Base-by-base conservation (phyloP, 2,797 vertebrate species). In the Vespertilio murinus region DNA sequence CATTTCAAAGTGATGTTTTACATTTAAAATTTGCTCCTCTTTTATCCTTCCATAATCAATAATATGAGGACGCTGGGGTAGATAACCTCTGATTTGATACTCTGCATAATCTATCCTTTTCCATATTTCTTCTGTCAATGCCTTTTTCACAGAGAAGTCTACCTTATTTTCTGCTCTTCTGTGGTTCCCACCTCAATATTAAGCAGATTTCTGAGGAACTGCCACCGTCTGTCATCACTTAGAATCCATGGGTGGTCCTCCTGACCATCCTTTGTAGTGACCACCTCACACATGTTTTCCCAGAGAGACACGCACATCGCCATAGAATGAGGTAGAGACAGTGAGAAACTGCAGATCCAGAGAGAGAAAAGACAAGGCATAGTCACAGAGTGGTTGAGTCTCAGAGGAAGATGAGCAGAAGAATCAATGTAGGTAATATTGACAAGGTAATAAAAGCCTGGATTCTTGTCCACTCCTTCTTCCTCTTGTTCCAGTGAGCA, bases 1-100 rank as follows among this genome's bases (percentile, higher is more conserved):
- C 47, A 69, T 86, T 96, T 77, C 54, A 61, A 93, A 86, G 28
- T 85, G 30, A 25, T 42, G 10, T 67, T 93, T 94, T 45, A n/a
- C 78, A 93, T 52, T 93, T 82, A 90, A 75, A 90, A 52, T 61
- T 45, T n/a, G 35, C 30, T 56, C 8, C 6, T 4, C 38, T n/a
- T 91, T 90, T 89, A 78, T 87, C 42, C 30, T 95, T 79, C 14
- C 13, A n/a, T 70, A 47, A 71, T 93, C 56, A 77, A 33, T 82
- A 88, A 91, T 82, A 88, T 38, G n/a, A 90, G 33, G 40, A 5
- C 25, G 6, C 70, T 92, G 67, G 25, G 25, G 22, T 45, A 71
- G 33, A 38, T 84, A 80, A n/a, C 6, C 1, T 59, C 40, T 75
- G 30, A 88, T 13, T 10, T 1, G 20, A 40, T 30, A 9, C 40